A percentile compares a stretch with the other conserved stretches of the same genome.
Evolutionary conservation across 2,113 vertebrate species (phyloP).

Genomic region (Chloropsis hardwickii): DNA sequence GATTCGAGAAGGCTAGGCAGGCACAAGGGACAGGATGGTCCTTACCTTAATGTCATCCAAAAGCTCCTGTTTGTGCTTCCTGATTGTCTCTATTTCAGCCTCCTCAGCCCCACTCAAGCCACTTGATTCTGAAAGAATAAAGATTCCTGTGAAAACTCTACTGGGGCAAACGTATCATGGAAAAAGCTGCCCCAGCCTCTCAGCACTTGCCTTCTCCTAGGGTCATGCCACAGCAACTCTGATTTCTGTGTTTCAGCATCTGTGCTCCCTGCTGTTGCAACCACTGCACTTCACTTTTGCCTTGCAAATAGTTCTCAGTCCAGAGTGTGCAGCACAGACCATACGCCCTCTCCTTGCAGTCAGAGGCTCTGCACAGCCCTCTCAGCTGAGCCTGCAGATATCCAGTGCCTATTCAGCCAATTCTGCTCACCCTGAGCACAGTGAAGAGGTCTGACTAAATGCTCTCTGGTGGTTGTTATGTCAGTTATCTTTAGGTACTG

Average conservation of each 20-base stretch:
- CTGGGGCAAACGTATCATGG: neutral
- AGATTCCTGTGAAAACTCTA: neutral
- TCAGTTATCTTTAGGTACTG: neutral
- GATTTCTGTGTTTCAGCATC: neutral
- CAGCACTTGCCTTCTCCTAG: neutral
- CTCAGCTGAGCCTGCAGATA: neutral
- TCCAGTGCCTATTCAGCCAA: neutral
- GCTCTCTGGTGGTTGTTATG: neutral
- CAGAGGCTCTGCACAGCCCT: neutral
- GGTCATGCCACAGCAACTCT: neutral
- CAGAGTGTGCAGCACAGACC: neutral
- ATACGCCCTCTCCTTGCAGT: neutral
- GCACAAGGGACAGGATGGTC: neutral
- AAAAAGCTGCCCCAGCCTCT: neutral
- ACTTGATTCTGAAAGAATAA: constrained; percentile 66
- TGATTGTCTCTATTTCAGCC: constrained; percentile 84
- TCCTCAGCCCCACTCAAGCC: constrained; percentile 79
- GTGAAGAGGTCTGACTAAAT: neutral
- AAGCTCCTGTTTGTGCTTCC: constrained; percentile 79
- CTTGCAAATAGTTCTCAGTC: neutral
- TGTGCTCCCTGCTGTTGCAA: neutral
- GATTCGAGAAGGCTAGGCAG: neutral
- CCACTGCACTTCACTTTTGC: neutral
- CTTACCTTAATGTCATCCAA: constrained; percentile 90
- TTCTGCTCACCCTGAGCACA: accelerated